phyloP scores from a whole-genome alignment of 1,140 invertebrate genomes.

The Cydia strobilella region DNA sequence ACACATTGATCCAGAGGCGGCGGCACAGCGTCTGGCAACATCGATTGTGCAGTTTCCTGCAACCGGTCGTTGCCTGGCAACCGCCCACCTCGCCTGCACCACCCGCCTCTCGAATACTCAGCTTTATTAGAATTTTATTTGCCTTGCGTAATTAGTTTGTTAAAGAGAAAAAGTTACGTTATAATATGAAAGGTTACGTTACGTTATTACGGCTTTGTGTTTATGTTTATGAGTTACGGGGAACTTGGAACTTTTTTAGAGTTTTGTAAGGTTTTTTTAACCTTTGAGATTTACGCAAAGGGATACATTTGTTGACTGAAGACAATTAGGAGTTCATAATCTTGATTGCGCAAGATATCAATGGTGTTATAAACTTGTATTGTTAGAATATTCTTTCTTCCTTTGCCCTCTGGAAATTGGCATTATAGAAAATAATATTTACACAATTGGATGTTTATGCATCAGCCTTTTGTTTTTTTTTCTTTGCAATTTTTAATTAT shows the following conservation, averaged over 20 bases:
- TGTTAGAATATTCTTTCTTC: no score
- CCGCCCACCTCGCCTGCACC: slow-evolving; percentile 65
- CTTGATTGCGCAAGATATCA: not conserved
- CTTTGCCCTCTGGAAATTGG: no score
- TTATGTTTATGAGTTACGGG: not conserved
- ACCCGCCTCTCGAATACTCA: slow-evolving; percentile 48
- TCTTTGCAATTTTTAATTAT: no score
- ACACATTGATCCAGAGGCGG: slow-evolving; percentile 77
- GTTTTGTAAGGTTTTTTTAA: not conserved
- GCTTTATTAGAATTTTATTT: slow-evolving; percentile 65
- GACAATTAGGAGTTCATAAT: slow-evolving; percentile 2
- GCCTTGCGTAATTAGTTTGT: slow-evolving; percentile 35
- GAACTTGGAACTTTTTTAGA: not conserved
- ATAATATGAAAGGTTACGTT: slow-evolving; percentile 15
- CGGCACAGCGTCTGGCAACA: slow-evolving; percentile 70
- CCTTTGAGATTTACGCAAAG: slow-evolving; percentile 11
- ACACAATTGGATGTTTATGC: no score
- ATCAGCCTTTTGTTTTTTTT: no score
- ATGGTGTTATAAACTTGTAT: not conserved
- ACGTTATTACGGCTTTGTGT: slow-evolving; percentile 6
- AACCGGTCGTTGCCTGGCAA: slow-evolving; percentile 69
- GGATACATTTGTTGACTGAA: not conserved
- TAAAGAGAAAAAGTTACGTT: slow-evolving; percentile 32
- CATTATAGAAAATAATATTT: no score
- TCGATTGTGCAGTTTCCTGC: slow-evolving; percentile 79